Evolutionary conservation across 2,113 vertebrate genomes (phyloP), one percentile per base, ranked within the genome.

Genomic region (Poeciliopsis turrubarensis): DNA sequence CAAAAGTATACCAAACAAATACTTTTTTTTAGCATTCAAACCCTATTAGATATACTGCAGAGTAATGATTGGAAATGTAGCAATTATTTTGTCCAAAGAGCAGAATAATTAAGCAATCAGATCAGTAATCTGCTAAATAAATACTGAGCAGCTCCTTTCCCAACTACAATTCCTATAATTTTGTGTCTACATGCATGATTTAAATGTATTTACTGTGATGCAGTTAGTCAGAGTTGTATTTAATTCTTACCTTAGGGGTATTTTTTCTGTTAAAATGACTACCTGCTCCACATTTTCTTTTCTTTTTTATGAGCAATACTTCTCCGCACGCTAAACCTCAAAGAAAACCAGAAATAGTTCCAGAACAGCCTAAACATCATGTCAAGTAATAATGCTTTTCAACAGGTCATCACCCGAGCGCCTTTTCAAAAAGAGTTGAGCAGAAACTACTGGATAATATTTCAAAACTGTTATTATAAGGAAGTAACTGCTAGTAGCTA

Each of bases 381-480:
- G 5, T 47, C 14, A 17, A 19, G 65, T 80, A 34, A 71, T 74
- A 76, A 60, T 78, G 77, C 80, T 61, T 69, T 83, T 87, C 70
- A 84, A 83, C 80, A 87, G 87, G 79, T 85, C 73, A 51, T 87
- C 88, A 89, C 80, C 86, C 87, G 75, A 90, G 64, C 44, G 62
- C 73, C 44, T 79, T 60, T 39, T 68, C 30, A 87, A 75, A 89
- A 89, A 85, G 34, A 80, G 68, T 72, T 60, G 63, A 64, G 82
- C 80, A 79, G 63, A 85, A 89, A 91, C 80, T 80, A 70, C 80
- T 87, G 84, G 84, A 81, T 75, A 86, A 65, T 62, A 71, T 88
- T 91, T 89, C 82, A 86, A 90, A 92, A 90, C 89, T 34, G 84
- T 90, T 92, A 85, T 76, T 81, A 77, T 89, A 84, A 84, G 51